Percentiles rank a stretch among this genome's conserved stretches.
These are phyloP conservation scores for Zosterops hypoxanthus DNA, from an alignment of 2,113 vertebrate genomes.

Conservation along the genomic window DNA sequence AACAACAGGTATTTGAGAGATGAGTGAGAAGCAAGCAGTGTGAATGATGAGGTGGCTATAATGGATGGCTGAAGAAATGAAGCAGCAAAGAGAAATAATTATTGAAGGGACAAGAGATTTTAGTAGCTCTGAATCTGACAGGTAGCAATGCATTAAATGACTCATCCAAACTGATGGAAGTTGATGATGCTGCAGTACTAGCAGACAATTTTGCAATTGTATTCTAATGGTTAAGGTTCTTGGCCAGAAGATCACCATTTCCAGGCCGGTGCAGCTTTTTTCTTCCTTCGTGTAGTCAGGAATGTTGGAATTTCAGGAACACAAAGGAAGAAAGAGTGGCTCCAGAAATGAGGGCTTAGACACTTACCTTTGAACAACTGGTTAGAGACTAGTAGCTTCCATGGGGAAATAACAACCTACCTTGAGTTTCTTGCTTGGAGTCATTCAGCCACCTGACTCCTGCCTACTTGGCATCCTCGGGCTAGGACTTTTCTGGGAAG, in stretches of 20 bases:
- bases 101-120: not conserved
- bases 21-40: not conserved
- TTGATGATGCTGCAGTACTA: not conserved
- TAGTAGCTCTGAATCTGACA: not conserved
- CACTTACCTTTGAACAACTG: not conserved
- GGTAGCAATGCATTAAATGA: not conserved
- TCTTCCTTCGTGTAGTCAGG: not conserved
- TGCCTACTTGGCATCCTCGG: rapidly evolving
- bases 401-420: not conserved
- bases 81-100: conserved; percentile 9
- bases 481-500: not conserved
- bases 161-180: not conserved
- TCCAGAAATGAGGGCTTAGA: not conserved
- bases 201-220: not conserved
- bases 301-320: not conserved
- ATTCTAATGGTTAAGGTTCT: not conserved
- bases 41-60: not conserved
- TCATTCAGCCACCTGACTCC: not conserved
- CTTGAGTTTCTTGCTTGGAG: not conserved
- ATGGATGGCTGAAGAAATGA: not conserved
- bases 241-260: not conserved
- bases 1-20: not conserved
- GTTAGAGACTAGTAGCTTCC: not conserved
- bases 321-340: not conserved
- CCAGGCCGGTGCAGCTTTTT: not conserved